These are phyloP conservation scores for Semotilus atromaculatus DNA, from an alignment of 2,797 vertebrate species.

Conservation along the genomic window DNA sequence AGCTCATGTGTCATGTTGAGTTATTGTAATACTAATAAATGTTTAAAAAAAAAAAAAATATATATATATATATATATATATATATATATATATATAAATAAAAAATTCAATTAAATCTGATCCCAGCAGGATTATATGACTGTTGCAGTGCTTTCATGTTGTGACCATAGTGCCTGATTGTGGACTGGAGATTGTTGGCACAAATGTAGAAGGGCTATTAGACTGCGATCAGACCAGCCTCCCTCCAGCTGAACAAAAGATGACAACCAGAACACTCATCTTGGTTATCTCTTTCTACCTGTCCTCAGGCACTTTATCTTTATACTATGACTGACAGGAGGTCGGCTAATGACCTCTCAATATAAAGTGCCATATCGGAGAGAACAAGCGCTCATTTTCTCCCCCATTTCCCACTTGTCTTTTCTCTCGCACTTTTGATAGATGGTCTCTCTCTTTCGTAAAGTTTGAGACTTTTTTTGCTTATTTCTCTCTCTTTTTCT, in stretches of 20 bases:
- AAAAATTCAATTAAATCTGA: background rate
- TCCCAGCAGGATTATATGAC: background rate
- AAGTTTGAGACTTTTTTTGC: slow-evolving; percentile 25
- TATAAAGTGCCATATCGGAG: slow-evolving; percentile 48
- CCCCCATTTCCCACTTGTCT: slow-evolving; percentile 20
- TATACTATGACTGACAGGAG: slow-evolving; percentile 53
- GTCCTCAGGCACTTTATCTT: slow-evolving; percentile 13
- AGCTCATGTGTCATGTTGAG: slow-evolving; percentile 4
- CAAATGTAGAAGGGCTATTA: slow-evolving; percentile 1
- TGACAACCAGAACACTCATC: slow-evolving; percentile 15
- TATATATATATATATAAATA: no score
- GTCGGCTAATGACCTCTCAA: slow-evolving; percentile 49
- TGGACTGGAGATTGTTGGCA: slow-evolving; percentile 4
- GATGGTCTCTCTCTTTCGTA: slow-evolving; percentile 26
- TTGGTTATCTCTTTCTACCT: background rate
- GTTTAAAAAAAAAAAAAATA: no score
- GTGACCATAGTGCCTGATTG: background rate
- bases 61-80: no score
- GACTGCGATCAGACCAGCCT: background rate
- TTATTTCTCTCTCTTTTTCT: background rate
- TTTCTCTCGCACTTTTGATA: slow-evolving; percentile 31
- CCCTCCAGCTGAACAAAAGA: slow-evolving; percentile 4
- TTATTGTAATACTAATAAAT: background rate
- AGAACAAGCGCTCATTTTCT: slow-evolving; percentile 28
- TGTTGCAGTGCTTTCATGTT: background rate